phyloP scores from a whole-genome alignment of 2,888 invertebrate genomes.

The Nemotelus pantherinus region DNA sequence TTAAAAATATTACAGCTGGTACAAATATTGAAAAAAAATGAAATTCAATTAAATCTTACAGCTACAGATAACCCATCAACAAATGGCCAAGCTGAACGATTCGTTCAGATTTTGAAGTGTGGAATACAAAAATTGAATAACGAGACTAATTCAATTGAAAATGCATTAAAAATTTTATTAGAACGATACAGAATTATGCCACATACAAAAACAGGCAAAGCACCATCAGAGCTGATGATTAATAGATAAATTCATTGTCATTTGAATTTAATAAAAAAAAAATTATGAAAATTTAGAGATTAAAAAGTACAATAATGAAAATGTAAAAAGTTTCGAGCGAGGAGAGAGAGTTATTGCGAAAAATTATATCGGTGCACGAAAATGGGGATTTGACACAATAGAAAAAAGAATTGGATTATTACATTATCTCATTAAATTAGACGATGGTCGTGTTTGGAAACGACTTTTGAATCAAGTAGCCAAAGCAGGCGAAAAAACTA shows the following conservation, averaged over 20 bases:
- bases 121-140: background rate
- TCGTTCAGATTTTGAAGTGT: background rate
- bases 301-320: background rate
- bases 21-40: background rate
- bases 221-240: background rate
- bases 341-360: too few species aligned
- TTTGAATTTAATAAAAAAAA: background rate
- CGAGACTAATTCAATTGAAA: background rate
- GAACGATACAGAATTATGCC: background rate
- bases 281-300: background rate
- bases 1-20: background rate
- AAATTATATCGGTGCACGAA: too few species aligned
- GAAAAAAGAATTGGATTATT: background rate
- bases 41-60: background rate
- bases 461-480: background rate
- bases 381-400: too few species aligned
- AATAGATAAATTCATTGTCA: background rate
- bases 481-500: background rate
- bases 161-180: background rate
- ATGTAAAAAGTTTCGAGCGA: background rate
- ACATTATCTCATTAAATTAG: background rate
- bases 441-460: background rate
- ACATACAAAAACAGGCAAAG: background rate
- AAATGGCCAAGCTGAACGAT: too few species aligned
- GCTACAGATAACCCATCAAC: background rate